A percentile compares a stretch with the other conserved stretches of the same genome.
Conservation (phyloP, 2,113 vertebrate genomes). For the Balaeniceps rex region DNA sequence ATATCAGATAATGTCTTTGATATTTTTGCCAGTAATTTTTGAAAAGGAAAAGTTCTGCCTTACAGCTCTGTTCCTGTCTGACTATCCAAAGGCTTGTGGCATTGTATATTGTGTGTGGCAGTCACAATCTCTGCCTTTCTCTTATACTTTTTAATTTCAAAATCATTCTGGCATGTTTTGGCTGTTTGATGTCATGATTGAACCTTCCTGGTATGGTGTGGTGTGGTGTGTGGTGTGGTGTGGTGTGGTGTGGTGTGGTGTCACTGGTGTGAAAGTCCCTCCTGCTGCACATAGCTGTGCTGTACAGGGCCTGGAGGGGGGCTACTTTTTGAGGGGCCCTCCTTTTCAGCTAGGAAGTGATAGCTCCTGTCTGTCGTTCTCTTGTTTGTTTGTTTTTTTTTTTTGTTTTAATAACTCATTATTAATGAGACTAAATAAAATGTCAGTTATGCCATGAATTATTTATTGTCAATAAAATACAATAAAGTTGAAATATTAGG, state of each 20-base stretch:
- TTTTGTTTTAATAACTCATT: background rate
- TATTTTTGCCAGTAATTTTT: background rate
- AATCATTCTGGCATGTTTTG: background rate
- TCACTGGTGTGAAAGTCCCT: background rate
- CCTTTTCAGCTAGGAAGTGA: background rate
- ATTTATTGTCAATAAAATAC: background rate
- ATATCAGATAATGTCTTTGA: background rate
- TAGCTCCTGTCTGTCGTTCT: background rate
- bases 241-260: too few relatives aligned
- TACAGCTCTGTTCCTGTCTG: background rate
- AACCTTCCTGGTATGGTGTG: background rate
- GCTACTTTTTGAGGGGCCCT: background rate
- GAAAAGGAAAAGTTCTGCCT: background rate
- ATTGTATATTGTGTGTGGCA: background rate
- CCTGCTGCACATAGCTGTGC: background rate
- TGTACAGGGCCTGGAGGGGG: background rate
- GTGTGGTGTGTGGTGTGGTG: too few relatives aligned
- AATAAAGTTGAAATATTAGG: background rate
- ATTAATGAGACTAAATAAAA: background rate
- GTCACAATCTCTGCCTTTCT: background rate
- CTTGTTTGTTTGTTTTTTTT: background rate
- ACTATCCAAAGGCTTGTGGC: background rate
- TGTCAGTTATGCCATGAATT: background rate
- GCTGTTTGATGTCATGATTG: background rate
- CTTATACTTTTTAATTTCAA: background rate